Base-by-base conservation (phyloP, 1,140 invertebrate species). In the Brachionus rubens region DNA sequence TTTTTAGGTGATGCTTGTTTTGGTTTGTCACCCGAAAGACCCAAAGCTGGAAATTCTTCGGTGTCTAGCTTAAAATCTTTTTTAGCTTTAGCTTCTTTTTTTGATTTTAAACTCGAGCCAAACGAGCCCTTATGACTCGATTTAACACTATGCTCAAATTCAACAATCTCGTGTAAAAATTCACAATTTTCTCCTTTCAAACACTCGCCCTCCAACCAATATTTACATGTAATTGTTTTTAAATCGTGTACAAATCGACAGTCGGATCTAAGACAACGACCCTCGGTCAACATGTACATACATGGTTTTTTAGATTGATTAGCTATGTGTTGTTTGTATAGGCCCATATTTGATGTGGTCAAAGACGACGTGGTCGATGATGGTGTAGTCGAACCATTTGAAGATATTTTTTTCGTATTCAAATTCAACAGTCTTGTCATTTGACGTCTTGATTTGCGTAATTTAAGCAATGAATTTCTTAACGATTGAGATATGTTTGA, bases 221-320 rank as follows among this genome's bases (percentile, higher is more conserved):
- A 88, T 52, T 86, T 79, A 79, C 87, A 88, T 33, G 86, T 86
- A 24, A 87, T 87, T 50, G 80, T 81, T 7, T 82, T 82, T 26
- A 87, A 79, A 80, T 88, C 87, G 79, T 88, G 87, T 4, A 86
- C 86, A 80, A 84, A 88, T 78, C 85, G 85, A 80, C 87, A 88
- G 78, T 87, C 86, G 47, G 79, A 78, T 21, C 86, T 81, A 14
- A 82, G 80, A 78, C 87, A 87, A 76, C 82, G 81, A 40, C 87
- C 87, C 79, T 87, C 86, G 26, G 28, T 72, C 7, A 72, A 33
- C 68, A 72, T 72, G 46, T 72, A 72, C 43, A 72, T 41, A 26
- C 68, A 72, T 0, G 68, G 68, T 33, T 72, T 72, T 40, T 41
- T 36, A 4, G 68, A 72, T 41, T 65, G 59, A 43, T 1, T n/a